Percentiles rank a stretch among this genome's conserved stretches.
Conservation (phyloP, 2,888 invertebrate species). For the Willowsia nigromaculata region DNA sequence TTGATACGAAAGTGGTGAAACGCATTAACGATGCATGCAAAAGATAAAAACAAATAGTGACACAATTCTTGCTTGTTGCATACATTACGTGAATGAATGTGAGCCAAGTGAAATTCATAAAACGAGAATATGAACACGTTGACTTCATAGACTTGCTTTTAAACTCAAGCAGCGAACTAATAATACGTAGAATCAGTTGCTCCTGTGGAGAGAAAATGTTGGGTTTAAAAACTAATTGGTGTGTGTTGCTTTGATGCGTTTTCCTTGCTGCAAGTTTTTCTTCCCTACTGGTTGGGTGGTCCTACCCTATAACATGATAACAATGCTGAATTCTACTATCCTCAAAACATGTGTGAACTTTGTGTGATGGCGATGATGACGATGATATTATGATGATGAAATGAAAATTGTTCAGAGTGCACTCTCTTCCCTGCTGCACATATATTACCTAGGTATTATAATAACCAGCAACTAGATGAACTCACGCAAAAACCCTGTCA, state of each 20-base stretch:
- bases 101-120: too few relatives aligned
- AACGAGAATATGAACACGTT: neutral
- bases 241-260: neutral
- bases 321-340: constrained; percentile 14
- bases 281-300: constrained; percentile 37
- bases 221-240: constrained; percentile 22
- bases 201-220: neutral
- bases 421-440: neutral
- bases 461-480: neutral
- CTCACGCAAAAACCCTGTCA: neutral
- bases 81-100: too few relatives aligned
- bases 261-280: constrained; percentile 4
- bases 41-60: too few relatives aligned
- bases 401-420: neutral
- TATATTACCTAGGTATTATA: too few relatives aligned
- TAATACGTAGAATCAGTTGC: neutral
- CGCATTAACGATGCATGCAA: too few relatives aligned
- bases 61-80: too few relatives aligned
- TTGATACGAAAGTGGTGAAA: too few relatives aligned
- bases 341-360: constrained; percentile 33
- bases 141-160: neutral
- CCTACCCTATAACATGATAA: constrained; percentile 16
- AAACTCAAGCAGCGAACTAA: neutral
- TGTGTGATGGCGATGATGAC: neutral
- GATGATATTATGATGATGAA: constrained; percentile 3